Percentiles rank a stretch among this genome's conserved stretches.
These are phyloP conservation scores for Uropsilus gracilis DNA, from an alignment of 2,113 vertebrate genomes.

Conservation along the genomic window DNA sequence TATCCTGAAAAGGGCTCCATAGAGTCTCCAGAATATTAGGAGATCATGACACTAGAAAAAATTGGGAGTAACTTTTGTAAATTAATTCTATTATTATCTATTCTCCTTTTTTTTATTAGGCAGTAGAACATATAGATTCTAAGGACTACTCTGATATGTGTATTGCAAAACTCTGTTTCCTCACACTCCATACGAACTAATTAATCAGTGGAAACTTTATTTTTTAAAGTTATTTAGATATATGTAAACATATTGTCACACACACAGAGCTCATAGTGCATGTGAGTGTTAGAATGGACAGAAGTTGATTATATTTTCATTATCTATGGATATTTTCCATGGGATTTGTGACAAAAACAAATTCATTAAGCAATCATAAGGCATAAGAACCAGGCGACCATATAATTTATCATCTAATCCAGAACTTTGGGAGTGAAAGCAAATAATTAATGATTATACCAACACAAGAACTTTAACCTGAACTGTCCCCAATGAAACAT, in stretches of 20 bases:
- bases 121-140: not conserved
- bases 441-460: not conserved
- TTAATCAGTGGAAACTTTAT: not conserved
- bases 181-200: not conserved
- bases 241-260: not conserved
- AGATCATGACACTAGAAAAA: not conserved
- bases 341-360: not conserved
- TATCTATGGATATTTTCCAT: slow-evolving; percentile 16
- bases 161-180: slow-evolving; percentile 1
- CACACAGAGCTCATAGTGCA: not conserved
- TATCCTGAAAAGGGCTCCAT: not conserved
- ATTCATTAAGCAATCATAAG: not conserved
- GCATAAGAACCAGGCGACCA: not conserved
- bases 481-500: not conserved
- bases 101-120: not conserved
- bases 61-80: not conserved
- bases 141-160: not conserved
- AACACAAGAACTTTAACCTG: slow-evolving; percentile 23
- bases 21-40: not conserved
- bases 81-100: not conserved
- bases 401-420: slow-evolving; percentile 12
- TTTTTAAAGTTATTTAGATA: not conserved
- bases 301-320: slow-evolving; percentile 10
- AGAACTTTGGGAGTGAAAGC: not conserved
- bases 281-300: not conserved